A percentile compares a stretch with the other conserved stretches of the same genome.
Evolutionary conservation across 2,797 vertebrate genomes (phyloP).

Genomic region (Novumbra hubbsi): DNA sequence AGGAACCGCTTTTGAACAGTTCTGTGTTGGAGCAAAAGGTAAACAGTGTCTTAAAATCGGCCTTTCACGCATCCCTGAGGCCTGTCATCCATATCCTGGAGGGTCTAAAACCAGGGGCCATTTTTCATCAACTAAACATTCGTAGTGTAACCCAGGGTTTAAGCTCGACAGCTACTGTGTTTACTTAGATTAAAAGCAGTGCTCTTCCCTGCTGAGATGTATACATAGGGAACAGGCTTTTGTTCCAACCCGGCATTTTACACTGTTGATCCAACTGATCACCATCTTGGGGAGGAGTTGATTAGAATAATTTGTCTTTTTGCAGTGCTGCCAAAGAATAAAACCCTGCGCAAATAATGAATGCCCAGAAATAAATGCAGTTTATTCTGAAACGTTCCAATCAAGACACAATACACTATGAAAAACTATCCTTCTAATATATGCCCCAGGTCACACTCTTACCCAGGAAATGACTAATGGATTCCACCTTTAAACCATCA

Average conservation of each 20-base stretch:
- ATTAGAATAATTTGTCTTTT: neutral
- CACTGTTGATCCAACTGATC: neutral
- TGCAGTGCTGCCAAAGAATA: neutral
- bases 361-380: neutral
- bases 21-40: slow-evolving; percentile 33
- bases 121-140: slow-evolving; percentile 33
- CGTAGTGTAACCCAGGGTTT: slow-evolving; percentile 35
- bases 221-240: neutral
- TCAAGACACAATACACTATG: no score
- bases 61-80: slow-evolving; percentile 48
- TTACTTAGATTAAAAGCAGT: slow-evolving; percentile 34
- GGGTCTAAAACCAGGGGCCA: slow-evolving; percentile 31
- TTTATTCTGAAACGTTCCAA: no score
- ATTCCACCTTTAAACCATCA: slow-evolving; percentile 10
- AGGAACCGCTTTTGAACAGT: slow-evolving; percentile 33
- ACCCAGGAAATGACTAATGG: neutral
- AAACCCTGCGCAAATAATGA: neutral
- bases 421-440: neutral
- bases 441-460: neutral
- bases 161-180: slow-evolving; percentile 38
- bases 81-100: slow-evolving; percentile 38
- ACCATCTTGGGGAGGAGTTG: neutral
- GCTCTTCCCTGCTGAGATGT: neutral
- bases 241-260: neutral
- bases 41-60: slow-evolving; percentile 50